Percentiles rank a stretch among this genome's conserved stretches.
phyloP scores from a whole-genome alignment of 2,113 vertebrate genomes.

The Hylia prasina region DNA sequence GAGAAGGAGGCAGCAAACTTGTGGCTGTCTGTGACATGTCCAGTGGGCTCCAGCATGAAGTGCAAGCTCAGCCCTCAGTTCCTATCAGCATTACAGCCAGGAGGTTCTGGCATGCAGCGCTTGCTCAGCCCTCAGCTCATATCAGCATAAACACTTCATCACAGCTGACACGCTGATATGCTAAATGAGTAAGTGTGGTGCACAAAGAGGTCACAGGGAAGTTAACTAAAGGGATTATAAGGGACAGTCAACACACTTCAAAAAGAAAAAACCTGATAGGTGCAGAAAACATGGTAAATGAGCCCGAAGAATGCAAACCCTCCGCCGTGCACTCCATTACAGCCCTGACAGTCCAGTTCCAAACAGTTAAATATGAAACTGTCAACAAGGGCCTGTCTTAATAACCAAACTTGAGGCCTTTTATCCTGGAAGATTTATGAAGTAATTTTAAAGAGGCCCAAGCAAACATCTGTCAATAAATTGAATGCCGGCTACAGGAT shows the following conservation, averaged over 20 bases:
- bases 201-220: slow-evolving; percentile 60
- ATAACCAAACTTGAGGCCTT: slow-evolving; percentile 86
- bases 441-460: slow-evolving; percentile 89
- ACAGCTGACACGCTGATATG: slow-evolving; percentile 58
- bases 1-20: not conserved
- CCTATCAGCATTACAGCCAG: slow-evolving; percentile 32
- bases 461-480: slow-evolving; percentile 91
- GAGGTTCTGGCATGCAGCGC: slow-evolving; percentile 39
- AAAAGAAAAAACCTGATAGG: slow-evolving; percentile 41
- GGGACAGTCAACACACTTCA: slow-evolving; percentile 56
- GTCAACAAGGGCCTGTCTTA: slow-evolving; percentile 83
- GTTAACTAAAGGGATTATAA: slow-evolving; percentile 64
- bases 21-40: slow-evolving; percentile 15
- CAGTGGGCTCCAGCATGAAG: slow-evolving; percentile 29
- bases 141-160: slow-evolving; percentile 70
- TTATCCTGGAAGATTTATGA: slow-evolving; percentile 88
- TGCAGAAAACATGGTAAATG: slow-evolving; percentile 3
- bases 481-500: slow-evolving; percentile 85
- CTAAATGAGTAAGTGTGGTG: slow-evolving; percentile 47
- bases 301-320: slow-evolving; percentile 16
- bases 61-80: slow-evolving; percentile 49
- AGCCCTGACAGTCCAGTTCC: slow-evolving; percentile 59
- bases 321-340: not conserved
- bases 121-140: slow-evolving; percentile 58
- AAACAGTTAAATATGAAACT: slow-evolving; percentile 84